A percentile compares a stretch with the other conserved stretches of the same genome.
Evolutionary conservation across 1,140 invertebrate species (phyloP).

Genomic region (Ceratosolen fusciceps): DNA sequence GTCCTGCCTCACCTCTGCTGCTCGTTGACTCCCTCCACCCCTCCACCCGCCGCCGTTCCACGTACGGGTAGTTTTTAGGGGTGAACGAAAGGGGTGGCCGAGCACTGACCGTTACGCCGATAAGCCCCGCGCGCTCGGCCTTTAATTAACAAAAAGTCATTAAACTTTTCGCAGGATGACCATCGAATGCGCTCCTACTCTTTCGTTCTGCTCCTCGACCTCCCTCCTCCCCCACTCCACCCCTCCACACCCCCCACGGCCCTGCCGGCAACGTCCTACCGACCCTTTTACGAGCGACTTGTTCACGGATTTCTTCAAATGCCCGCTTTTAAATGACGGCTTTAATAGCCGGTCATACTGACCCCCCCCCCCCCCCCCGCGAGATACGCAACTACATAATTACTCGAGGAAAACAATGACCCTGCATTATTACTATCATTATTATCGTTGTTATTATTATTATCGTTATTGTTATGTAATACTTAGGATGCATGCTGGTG

Average conservation of each 20-base stretch:
- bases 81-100: background rate
- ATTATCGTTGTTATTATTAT: too few species aligned
- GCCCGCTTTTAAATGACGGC: constrained; percentile 15
- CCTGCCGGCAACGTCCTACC: constrained; percentile 46
- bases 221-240: too few species aligned
- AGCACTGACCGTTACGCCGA: constrained; percentile 23
- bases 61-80: too few species aligned
- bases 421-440: too few species aligned
- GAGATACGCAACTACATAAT: background rate
- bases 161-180: constrained; percentile 67
- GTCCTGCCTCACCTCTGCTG: too few species aligned
- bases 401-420: background rate
- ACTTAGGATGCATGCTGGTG: too few species aligned
- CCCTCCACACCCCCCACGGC: too few species aligned
- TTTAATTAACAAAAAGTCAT: constrained; percentile 73
- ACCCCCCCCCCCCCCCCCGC: too few species aligned
- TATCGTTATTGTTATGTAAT: too few species aligned
- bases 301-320: constrained; percentile 45
- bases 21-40: too few species aligned
- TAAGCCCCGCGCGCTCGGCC: constrained; percentile 36
- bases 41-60: too few species aligned
- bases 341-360: background rate
- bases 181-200: constrained; percentile 46
- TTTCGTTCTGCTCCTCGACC: too few species aligned
- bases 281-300: constrained; percentile 44